phyloP scores from a whole-genome alignment of 2,888 invertebrate species.

The Empis livida region DNA sequence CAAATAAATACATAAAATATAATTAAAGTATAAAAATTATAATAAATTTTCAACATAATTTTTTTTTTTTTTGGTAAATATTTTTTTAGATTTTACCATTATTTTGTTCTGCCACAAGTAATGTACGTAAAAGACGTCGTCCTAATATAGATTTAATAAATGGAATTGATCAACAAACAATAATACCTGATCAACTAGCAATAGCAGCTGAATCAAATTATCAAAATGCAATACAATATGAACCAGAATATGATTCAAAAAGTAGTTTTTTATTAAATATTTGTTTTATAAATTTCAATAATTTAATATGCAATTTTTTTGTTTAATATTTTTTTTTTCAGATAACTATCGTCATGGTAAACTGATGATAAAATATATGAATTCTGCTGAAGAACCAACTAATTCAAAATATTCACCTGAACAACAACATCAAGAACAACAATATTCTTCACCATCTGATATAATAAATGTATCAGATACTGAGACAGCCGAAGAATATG shows the following conservation, averaged over 20 bases:
- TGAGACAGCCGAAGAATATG: conserved; percentile 32
- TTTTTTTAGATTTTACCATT: conserved; percentile 13
- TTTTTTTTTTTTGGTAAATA: neutral
- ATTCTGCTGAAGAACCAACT: conserved; percentile 21
- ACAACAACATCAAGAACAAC: conserved; percentile 14
- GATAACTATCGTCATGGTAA: conserved; percentile 20
- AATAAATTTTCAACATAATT: too few species aligned
- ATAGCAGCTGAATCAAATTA: conserved; percentile 17
- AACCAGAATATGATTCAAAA: neutral
- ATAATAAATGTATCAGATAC: conserved; percentile 15
- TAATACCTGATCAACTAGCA: conserved; percentile 25
- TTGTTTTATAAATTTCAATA: too few species aligned
- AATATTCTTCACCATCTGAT: neutral
- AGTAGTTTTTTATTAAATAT: too few species aligned
- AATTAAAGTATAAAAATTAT: too few species aligned
- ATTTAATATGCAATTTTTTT: too few species aligned
- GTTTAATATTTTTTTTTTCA: neutral
- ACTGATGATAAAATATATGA: conserved; percentile 27
- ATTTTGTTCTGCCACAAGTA: conserved; percentile 12
- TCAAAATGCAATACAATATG: neutral
- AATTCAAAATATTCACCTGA: conserved; percentile 12
- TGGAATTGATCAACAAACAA: conserved; percentile 16
- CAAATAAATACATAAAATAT: too few species aligned
- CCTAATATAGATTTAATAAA: conserved; percentile 14
- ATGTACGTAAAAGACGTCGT: conserved; percentile 21